Percentiles rank a stretch among this genome's conserved stretches.
Evolutionary conservation across 2,113 vertebrate genomes (phyloP).

Genomic region (Aegithalos caudatus): DNA sequence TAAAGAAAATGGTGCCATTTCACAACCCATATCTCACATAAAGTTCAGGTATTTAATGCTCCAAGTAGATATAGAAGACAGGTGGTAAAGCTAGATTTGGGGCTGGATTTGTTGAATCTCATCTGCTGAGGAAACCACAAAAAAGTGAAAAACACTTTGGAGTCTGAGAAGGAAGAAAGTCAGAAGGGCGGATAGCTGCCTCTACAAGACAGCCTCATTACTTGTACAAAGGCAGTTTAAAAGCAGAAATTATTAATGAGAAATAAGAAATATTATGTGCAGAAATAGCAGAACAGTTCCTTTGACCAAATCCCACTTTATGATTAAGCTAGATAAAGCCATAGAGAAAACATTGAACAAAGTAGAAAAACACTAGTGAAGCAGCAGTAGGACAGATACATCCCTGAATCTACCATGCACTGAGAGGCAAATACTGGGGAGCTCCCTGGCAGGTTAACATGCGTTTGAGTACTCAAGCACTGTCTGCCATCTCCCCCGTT

Average conservation of each 20-base stretch:
- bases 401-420: not conserved
- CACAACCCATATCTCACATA: not conserved
- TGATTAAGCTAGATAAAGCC: not conserved
- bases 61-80: not conserved
- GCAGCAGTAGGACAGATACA: fast-evolving
- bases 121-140: not conserved
- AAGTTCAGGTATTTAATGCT: not conserved
- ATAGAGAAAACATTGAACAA: not conserved
- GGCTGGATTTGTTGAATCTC: not conserved
- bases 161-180: not conserved
- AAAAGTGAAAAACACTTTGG: not conserved
- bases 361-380: not conserved
- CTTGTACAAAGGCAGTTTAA: not conserved
- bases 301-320: not conserved
- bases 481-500: not conserved
- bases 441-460: not conserved
- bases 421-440: not conserved
- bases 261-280: not conserved
- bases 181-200: not conserved
- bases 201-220: not conserved
- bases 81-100: not conserved
- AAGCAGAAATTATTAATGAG: not conserved
- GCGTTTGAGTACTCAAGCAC: fast-evolving
- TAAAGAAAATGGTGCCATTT: not conserved
- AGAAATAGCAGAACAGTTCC: not conserved